Evolutionary conservation across 2,888 invertebrate species (phyloP), one percentile per base, ranked within the genome.

Genomic region (Pecten maximus): DNA sequence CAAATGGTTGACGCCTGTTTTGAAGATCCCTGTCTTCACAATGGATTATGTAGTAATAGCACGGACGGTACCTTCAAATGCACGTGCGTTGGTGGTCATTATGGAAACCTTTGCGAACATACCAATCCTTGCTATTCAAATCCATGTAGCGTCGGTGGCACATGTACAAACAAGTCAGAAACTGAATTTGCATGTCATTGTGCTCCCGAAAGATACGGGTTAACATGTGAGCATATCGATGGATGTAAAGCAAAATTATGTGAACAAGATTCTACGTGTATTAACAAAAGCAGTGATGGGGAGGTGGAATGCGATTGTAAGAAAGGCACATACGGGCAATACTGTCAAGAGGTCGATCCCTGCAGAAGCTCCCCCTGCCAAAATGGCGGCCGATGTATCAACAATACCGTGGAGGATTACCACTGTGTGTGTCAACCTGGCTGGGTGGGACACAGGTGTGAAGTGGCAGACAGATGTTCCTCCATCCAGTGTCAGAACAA

Each of bases 21-120:
- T 0, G 91, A 93, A 10, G 88, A 91, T 6, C 96, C 96, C 0
- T 97, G 97, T 90, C 88, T 92, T 40, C 95, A 95, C 91, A 94
- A 94, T 23, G 95, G 94, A 19, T 93, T 92, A 8, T 97, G 97
- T 91, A 86, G 91, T 10, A 94, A 94, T 39, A 90, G 90, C 2
- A 93, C 93, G 16, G 93, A 95, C 87, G 91, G 87, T 2, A 92
- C 91, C 40, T 95, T 95, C 90, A 89, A 91, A 39, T 96, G 96
- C 90, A 40, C 91, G n/a, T 96, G 96, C 90, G 44, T 89, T 40
- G 91, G 92, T 39, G 96, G 95, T 90, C 95, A 90, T 90, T 93
- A 94, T 90, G 96, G 95, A 1, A 91, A 93, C 10, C 35, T 40
- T 0, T 95, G 95, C 91, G 93, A 94, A 50, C 90, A 89, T 40